Evolutionary conservation across 2,113 vertebrate genomes (phyloP), one percentile per base, ranked within the genome.

Genomic region (Onychorhynchus coronatus): DNA sequence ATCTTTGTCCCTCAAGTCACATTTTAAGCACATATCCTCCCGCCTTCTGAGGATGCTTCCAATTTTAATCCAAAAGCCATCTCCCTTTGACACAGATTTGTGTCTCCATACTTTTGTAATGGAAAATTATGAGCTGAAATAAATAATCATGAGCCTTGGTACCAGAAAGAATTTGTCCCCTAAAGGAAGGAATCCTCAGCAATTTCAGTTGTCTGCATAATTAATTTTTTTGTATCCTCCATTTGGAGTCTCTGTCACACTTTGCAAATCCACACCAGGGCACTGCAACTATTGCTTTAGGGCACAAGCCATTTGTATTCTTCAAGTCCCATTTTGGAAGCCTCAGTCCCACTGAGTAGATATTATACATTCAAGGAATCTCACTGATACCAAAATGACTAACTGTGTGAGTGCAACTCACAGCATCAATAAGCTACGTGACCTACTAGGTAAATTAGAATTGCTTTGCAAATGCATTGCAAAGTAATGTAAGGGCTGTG

Each of bases 301-400:
- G 95, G 92, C 82, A 94, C 13, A 61, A 86, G 52, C 15, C 88
- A 74, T 96, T 96, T 94, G 53, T 68, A 94, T 91, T 87, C 68
- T 78, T 73, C 6, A 3, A 95, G 77, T 56, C 62, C 89, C 87
- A 58, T 87, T 94, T 33, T 76, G 70, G 87, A 91, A 91, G 37
- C 44, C 53, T 91, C 47, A 78, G 42, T 89, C 93, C 89, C 89
- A 93, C 91, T 89, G 93, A 91, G 94, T 23, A 93, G 76, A 93
- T 95, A 92, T 92, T 86, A 92, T 27, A 88, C 47, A 85, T 93
- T 89, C 65, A 74, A 71, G 61, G 93, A 93, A 87, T 91, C 94
- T 96, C 76, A 93, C 89, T 95, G 94, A 72, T 89, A 95, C 44
- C 68, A 72, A 95, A 95, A 97, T 81, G 30, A 95, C 79, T 93